These are phyloP conservation scores for Diacarnus erythraeanus DNA, from an alignment of 37 sponge, comb jelly and placozoan species.

Conservation along the genomic window DNA sequence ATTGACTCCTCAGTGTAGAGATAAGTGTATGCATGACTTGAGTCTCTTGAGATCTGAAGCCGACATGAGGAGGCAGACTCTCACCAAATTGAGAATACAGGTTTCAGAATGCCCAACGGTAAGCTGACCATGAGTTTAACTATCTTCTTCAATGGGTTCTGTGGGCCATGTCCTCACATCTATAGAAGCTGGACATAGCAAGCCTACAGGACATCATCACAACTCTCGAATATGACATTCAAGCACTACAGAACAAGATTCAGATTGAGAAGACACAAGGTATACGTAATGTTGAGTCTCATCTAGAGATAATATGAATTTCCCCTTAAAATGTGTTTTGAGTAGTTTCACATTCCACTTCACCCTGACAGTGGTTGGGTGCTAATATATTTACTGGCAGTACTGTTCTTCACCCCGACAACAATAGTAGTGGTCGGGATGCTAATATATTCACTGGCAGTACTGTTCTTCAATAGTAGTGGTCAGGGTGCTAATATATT, in stretches of 20 bases:
- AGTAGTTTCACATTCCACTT: too few relatives aligned
- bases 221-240: constrained; percentile 26
- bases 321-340: too few relatives aligned
- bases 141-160: not conserved
- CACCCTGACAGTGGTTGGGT: too few relatives aligned
- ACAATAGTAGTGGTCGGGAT: too few relatives aligned
- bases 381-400: too few relatives aligned
- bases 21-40: not conserved
- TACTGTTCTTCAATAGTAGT: too few relatives aligned
- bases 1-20: not conserved
- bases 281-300: too few relatives aligned
- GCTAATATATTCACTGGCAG: too few relatives aligned
- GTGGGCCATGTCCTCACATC: not conserved
- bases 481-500: too few relatives aligned
- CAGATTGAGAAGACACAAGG: constrained; percentile 15
- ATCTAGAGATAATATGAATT: too few relatives aligned
- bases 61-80: not conserved
- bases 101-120: constrained; percentile 33
- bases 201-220: constrained; percentile 25
- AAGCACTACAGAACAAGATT: constrained; percentile 3
- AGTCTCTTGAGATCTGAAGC: not conserved
- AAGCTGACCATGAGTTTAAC: not conserved
- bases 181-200: constrained; percentile 4
- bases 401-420: too few relatives aligned
- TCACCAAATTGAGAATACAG: constrained; percentile 20